phyloP scores from a whole-genome alignment of 1,140 invertebrate genomes.

The Drosophila saltans region DNA sequence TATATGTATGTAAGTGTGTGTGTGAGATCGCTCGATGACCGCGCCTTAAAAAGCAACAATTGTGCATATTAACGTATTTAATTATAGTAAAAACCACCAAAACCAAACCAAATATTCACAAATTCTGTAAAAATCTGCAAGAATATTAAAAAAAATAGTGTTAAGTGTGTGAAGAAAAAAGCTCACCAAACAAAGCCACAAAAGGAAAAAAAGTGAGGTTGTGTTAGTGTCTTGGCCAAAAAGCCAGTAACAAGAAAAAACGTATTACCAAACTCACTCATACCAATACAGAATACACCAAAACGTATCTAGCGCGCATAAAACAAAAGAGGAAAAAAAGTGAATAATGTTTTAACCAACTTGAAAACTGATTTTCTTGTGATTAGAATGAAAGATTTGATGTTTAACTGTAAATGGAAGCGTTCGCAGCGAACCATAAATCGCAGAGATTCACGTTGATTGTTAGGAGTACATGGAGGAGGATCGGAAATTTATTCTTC shows the following conservation, averaged over 20 bases:
- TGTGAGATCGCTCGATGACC: constrained; percentile 59
- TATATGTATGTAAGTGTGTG: constrained; percentile 52
- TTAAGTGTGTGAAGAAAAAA: constrained; percentile 29
- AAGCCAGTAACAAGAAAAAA: constrained; percentile 9
- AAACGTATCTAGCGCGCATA: constrained; percentile 39
- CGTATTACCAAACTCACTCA: constrained; percentile 75
- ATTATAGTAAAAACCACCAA: not conserved
- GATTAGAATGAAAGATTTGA: constrained; percentile 44
- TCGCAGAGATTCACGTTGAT: constrained; percentile 1
- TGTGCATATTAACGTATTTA: constrained; percentile 20
- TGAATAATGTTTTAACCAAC: constrained; percentile 14
- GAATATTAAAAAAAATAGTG: constrained; percentile 27
- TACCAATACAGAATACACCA: constrained; percentile 32
- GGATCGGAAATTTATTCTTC: constrained; percentile 25
- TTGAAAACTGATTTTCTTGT: constrained; percentile 22
- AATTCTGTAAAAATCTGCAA: constrained; percentile 19
- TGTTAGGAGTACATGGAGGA: too few relatives aligned
- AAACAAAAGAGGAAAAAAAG: constrained; percentile 58
- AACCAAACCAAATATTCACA: constrained; percentile 11
- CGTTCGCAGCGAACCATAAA: constrained; percentile 34
- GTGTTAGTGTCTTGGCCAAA: constrained; percentile 64
- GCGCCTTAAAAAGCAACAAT: constrained; percentile 73
- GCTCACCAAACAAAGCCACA: constrained; percentile 23
- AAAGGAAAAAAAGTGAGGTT: constrained; percentile 66
- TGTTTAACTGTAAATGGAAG: not conserved